phyloP scores from a whole-genome alignment of 2,113 vertebrate species.

The Scophthalmus maximus region DNA sequence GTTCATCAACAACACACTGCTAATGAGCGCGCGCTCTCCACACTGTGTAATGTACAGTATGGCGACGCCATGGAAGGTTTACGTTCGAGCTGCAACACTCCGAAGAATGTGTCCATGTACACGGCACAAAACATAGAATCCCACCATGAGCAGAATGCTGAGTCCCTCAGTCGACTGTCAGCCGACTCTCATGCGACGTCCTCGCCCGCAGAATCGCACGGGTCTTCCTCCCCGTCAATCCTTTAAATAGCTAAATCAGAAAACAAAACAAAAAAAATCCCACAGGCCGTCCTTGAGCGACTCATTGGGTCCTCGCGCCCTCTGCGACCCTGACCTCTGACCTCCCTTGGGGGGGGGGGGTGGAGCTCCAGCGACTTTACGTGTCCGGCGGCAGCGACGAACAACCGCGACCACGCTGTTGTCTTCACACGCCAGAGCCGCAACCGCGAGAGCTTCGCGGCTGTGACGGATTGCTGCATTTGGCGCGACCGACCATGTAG shows the following conservation, averaged over 20 bases:
- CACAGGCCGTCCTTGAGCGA: too few species aligned
- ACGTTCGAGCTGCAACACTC: conserved; percentile 1
- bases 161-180: not conserved
- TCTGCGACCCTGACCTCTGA: not conserved
- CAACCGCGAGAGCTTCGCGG: conserved; percentile 12
- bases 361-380: too few species aligned
- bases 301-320: not conserved
- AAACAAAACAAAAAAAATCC: too few species aligned
- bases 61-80: not conserved
- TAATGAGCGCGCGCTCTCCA: conserved; percentile 1
- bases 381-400: too few species aligned
- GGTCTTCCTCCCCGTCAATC: not conserved
- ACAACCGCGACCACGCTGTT: too few species aligned
- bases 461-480: conserved; percentile 31
- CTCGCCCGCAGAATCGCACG: not conserved
- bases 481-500: conserved; percentile 27
- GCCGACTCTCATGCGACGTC: not conserved
- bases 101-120: not conserved
- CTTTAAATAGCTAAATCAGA: too few species aligned
- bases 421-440: not conserved
- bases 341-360: not conserved
- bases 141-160: too few species aligned
- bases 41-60: not conserved
- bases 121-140: not conserved
- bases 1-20: conserved; percentile 24